Conservation (phyloP, 2,888 invertebrate genomes). For the Archips crataeganus region DNA sequence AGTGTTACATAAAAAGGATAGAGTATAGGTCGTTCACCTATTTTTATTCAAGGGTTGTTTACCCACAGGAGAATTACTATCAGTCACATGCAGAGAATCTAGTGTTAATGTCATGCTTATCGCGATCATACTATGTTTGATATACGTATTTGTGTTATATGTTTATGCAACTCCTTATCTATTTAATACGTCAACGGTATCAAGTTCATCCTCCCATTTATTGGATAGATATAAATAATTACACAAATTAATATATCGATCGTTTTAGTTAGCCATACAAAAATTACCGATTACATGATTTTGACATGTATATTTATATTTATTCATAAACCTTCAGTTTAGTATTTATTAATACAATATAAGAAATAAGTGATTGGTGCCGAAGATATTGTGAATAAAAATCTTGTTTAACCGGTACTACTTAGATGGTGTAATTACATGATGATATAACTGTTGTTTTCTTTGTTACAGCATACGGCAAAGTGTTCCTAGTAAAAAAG, state of each 20-base stretch:
- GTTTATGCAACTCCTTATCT: slow-evolving; percentile 27
- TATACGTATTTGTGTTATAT: not conserved
- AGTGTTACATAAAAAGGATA: not conserved
- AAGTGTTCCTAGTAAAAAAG: slow-evolving; percentile 98
- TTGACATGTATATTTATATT: not conserved
- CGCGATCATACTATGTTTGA: slow-evolving; percentile 7
- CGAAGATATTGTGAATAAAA: too few relatives aligned
- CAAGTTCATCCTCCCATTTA: slow-evolving; percentile 18
- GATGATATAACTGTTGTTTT: slow-evolving; percentile 17
- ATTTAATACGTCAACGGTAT: slow-evolving; percentile 34
- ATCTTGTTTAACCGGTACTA: too few relatives aligned
- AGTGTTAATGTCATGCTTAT: slow-evolving; percentile 5
- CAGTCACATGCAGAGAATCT: slow-evolving; percentile 10
- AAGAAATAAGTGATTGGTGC: too few relatives aligned
- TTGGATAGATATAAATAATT: not conserved
- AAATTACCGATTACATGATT: not conserved
- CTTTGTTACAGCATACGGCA: slow-evolving; percentile 93
- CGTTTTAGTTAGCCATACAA: not conserved
- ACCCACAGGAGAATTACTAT: slow-evolving; percentile 25
- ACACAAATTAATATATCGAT: slow-evolving; percentile 22
- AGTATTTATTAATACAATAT: not conserved
- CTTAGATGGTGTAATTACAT: slow-evolving; percentile 38
- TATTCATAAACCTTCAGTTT: not conserved
- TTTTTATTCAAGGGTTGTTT: slow-evolving; percentile 16
- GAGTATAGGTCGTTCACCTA: not conserved